Conservation (phyloP, 1,140 invertebrate genomes). For the Tyrophagus putrescentiae region DNA sequence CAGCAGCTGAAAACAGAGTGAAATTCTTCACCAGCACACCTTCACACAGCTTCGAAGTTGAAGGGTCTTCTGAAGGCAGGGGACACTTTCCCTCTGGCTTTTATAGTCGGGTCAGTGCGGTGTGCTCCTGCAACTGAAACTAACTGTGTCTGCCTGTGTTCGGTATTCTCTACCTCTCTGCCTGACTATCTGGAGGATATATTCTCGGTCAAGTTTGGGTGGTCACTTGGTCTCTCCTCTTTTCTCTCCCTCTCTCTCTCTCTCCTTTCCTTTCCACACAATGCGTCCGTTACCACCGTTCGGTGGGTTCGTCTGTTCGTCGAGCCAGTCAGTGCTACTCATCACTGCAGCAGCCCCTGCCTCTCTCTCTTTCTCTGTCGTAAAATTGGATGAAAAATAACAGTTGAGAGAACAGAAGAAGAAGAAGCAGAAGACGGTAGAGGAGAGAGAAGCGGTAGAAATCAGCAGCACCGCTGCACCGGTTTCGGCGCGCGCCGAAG, state of each 20-base stretch:
- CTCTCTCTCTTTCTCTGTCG: too few relatives aligned
- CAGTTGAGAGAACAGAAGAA: too few relatives aligned
- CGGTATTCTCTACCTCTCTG: not conserved
- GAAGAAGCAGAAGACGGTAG: too few relatives aligned
- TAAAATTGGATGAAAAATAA: too few relatives aligned
- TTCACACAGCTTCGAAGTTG: too few relatives aligned
- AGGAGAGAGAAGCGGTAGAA: too few relatives aligned
- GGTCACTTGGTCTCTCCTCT: not conserved
- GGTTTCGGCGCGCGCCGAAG: too few relatives aligned
- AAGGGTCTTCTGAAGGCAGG: not conserved
- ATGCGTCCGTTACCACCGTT: not conserved
- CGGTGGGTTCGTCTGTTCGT: not conserved
- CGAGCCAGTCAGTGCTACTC: too few relatives aligned
- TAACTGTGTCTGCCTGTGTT: not conserved
- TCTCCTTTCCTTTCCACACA: not conserved
- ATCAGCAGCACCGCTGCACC: too few relatives aligned
- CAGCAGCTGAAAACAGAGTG: too few relatives aligned
- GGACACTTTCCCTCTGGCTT: constrained; percentile 4
- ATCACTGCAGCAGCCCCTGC: too few relatives aligned
- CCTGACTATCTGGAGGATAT: not conserved
- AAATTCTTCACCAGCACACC: too few relatives aligned
- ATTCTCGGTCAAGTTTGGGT: constrained; percentile 5
- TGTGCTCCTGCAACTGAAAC: not conserved
- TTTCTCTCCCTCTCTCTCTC: constrained; percentile 8
- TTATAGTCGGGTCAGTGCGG: constrained; percentile 8